Evolutionary conservation across 1,140 invertebrate species (phyloP), one percentile per base, ranked within the genome.

Genomic region (Apocrypta bakeri): DNA sequence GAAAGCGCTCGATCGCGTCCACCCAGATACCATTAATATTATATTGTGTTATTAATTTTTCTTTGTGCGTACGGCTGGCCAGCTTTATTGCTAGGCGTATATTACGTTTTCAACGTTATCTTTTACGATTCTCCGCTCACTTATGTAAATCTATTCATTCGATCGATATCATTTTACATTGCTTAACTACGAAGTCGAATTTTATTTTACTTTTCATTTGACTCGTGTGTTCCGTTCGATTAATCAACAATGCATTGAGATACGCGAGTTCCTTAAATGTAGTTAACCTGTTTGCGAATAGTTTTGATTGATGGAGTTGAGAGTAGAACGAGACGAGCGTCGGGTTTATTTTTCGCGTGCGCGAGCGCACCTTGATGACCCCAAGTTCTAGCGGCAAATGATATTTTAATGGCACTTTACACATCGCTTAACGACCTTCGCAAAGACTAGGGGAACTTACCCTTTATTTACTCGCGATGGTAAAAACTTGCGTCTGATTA

Each of bases 11-110:
- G 14, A 17, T 37, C 48, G 21, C 73, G 27, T 77, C 74, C 74
- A 24, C 12, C 40, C 31, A 29, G 17, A 17, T 40, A n/a, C 56
- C n/a, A 25, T 69, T 24, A 14, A 12, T 37, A 71, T 48, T 64
- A 71, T 78, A 71, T 78, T 78, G 64, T 25, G 77, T 66, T 79
- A 79, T 79, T 69, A 79, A 79, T 71, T 56, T 71, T 78, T 71
- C 69, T 25, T 33, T n/a, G 48, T 56, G 48, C 7, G 48, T 3
- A 37, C 3, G 33, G 4, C 66, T 31, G 33, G 27, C 17, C 29
- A 12, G 25, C 29, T 69, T 31, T 29, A 56, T 75, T 33, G 73
- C 48, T 42, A n/a, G 17, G n/a, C 76, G 64, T 66, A 66, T 66
- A 64, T 77, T 66, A 77, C 31, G 8, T 66, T 66, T 77, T 40